A percentile compares a stretch with the other conserved stretches of the same genome.
phyloP scores from a whole-genome alignment of 2,888 invertebrate species.

The Drosophila tripunctata region DNA sequence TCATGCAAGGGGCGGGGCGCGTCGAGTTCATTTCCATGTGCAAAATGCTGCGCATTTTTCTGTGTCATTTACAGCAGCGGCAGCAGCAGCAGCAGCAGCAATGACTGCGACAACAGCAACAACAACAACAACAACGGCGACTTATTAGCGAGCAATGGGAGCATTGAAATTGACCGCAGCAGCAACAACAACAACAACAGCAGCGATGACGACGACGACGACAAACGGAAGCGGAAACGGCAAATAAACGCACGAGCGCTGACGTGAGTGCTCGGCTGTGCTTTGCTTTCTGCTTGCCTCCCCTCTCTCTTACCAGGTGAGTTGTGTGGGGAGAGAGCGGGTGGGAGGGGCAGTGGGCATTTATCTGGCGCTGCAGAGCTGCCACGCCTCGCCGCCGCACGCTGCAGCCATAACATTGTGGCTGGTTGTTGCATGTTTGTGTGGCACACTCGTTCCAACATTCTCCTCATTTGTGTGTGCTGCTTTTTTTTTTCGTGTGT shows the following conservation, averaged over 20 bases:
- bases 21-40: constrained; percentile 65
- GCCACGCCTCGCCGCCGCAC: constrained; percentile 69
- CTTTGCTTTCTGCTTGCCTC: constrained; percentile 3
- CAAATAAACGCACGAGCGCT: constrained; percentile 78
- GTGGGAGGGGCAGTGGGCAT: constrained; percentile 59
- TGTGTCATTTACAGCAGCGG: constrained; percentile 57
- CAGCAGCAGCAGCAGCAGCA: constrained; percentile 15
- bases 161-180: constrained; percentile 67
- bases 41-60: constrained; percentile 65
- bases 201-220: constrained; percentile 29
- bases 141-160: constrained; percentile 74
- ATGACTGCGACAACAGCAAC: constrained; percentile 44
- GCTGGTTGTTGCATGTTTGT: constrained; percentile 74
- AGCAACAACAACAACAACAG: constrained; percentile 13
- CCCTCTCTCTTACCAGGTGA: background rate
- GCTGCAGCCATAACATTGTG: constrained; percentile 74
- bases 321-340: background rate
- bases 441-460: constrained; percentile 34
- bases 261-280: constrained; percentile 64
- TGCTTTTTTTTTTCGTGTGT: constrained; percentile 28
- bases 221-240: constrained; percentile 77
- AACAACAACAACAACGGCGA: constrained; percentile 33
- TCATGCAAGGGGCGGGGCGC: constrained; percentile 46
- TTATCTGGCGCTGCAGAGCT: constrained; percentile 73
- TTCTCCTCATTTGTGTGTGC: constrained; percentile 8